phyloP scores from a whole-genome alignment of 2,888 invertebrate genomes.

The Venusia cambrica region DNA sequence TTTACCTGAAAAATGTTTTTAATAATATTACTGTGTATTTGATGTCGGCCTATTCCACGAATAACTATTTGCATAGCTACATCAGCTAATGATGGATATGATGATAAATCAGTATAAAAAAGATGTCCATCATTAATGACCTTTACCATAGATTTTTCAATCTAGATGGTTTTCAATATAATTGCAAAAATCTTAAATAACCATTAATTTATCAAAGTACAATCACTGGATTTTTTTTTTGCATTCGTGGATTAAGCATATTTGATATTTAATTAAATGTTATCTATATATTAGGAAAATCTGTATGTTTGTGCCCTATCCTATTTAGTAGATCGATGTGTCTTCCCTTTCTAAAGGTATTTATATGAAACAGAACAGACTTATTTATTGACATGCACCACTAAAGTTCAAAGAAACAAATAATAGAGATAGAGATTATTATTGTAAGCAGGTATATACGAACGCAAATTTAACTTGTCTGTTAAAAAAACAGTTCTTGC shows the following conservation, averaged over 20 bases:
- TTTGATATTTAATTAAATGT: slow-evolving; percentile 31
- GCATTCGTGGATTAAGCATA: slow-evolving; percentile 20
- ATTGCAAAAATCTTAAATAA: neutral
- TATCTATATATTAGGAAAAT: slow-evolving; percentile 31
- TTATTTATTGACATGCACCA: slow-evolving; percentile 49
- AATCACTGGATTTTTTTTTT: slow-evolving; percentile 4
- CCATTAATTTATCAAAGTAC: too few species aligned
- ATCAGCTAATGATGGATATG: too few species aligned
- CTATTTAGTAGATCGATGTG: slow-evolving; percentile 48
- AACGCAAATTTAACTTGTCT: too few species aligned
- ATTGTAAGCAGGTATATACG: too few species aligned
- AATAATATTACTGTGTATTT: slow-evolving; percentile 9
- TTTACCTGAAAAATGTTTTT: slow-evolving; percentile 6
- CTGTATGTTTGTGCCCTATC: slow-evolving; percentile 38
- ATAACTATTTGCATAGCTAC: too few species aligned
- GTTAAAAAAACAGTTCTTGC: too few species aligned
- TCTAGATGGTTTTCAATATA: too few species aligned
- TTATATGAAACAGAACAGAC: slow-evolving; percentile 46
- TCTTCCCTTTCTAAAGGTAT: slow-evolving; percentile 45
- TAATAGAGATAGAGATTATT: too few species aligned
- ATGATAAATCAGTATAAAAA: too few species aligned
- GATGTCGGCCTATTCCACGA: slow-evolving; percentile 10
- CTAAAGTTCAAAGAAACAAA: too few species aligned
- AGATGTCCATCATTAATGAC: too few species aligned
- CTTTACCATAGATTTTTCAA: too few species aligned